Evolutionary conservation across 1,140 invertebrate species (phyloP), one percentile per base, ranked within the genome.

Genomic region (Heliconius hermathena): DNA sequence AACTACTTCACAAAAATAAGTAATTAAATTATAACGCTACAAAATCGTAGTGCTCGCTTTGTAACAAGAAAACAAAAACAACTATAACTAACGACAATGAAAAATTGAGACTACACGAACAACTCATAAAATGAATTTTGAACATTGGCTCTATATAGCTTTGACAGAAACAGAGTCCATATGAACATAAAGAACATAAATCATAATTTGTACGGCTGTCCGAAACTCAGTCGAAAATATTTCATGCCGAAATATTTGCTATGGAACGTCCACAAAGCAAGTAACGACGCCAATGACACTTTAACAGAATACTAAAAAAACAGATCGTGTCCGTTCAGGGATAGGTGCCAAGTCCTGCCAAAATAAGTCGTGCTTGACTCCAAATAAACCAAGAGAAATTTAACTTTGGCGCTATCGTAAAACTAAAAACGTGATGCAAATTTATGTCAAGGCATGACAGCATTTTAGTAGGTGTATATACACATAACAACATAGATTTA

Each of bases 341-440:
- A 29, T 66, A 29, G 22, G 60, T 66, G 60, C 60, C 60, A 66
- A 66, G 60, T 66, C 60, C 60, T 66, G 60, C 60, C 60, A 66
- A 66, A 66, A 66, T 60, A 60, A 60, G n/a, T 11, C n/a, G n/a
- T 60, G 54, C 54, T 60, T 60, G 54, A 60, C n/a, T 26, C n/a
- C n/a, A 60, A 60, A 60, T 66, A 66, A 66, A 66, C 60, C 26
- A 29, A 66, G 60, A 16, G 26, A 66, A 66, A 76, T 80, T 74
- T 80, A 80, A 66, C 4, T 80, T 80, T 49, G 38, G 49, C 52
- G 73, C 74, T 76, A 80, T 73, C 74, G 70, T 73, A 80, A 76
- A 80, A 26, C 76, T 73, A 73, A 80, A 80, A 76, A 76, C 60
- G 66, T 80, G 74, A 76, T 52, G 70, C 71, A 57, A 76, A 75